phyloP scores from a whole-genome alignment of 2,797 vertebrate species.

The Chanos chanos region DNA sequence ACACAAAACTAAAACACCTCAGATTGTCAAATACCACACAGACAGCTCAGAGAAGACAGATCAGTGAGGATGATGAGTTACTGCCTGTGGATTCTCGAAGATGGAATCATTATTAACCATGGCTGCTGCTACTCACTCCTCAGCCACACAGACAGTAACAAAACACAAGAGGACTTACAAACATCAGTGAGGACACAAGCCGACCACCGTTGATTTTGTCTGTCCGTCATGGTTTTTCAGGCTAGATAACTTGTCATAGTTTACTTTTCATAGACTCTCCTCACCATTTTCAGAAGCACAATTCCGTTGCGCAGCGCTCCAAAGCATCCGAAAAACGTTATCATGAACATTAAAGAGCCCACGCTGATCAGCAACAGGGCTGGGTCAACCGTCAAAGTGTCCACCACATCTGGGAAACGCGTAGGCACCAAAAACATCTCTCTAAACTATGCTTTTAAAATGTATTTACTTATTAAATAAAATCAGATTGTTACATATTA shows the following conservation, averaged over 20 bases:
- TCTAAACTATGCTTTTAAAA: too few relatives aligned
- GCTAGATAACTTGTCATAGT: too few relatives aligned
- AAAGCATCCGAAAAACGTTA: slow-evolving; percentile 76
- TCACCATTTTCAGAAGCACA: slow-evolving; percentile 66
- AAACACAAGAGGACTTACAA: too few relatives aligned
- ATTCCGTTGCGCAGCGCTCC: slow-evolving; percentile 70
- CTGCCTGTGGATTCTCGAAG: too few relatives aligned
- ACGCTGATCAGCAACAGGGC: slow-evolving; percentile 70
- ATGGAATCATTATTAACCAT: not conserved
- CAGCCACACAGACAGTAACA: too few relatives aligned
- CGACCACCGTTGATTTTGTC: too few relatives aligned
- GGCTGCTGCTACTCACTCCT: not conserved
- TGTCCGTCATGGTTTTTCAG: too few relatives aligned
- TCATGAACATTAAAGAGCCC: slow-evolving; percentile 69
- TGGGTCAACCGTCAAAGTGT: slow-evolving; percentile 73
- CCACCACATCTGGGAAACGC: slow-evolving; percentile 67
- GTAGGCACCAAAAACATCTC: not conserved
- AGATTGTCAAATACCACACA: not conserved
- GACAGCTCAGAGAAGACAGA: too few relatives aligned
- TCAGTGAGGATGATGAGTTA: too few relatives aligned
- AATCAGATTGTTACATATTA: too few relatives aligned
- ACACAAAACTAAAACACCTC: slow-evolving; percentile 1
- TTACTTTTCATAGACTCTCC: not conserved
- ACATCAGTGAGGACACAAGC: too few relatives aligned
- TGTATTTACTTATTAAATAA: too few relatives aligned